Evolutionary conservation across 2,113 vertebrate genomes (phyloP).

Genomic region (Eonycteris spelaea): DNA sequence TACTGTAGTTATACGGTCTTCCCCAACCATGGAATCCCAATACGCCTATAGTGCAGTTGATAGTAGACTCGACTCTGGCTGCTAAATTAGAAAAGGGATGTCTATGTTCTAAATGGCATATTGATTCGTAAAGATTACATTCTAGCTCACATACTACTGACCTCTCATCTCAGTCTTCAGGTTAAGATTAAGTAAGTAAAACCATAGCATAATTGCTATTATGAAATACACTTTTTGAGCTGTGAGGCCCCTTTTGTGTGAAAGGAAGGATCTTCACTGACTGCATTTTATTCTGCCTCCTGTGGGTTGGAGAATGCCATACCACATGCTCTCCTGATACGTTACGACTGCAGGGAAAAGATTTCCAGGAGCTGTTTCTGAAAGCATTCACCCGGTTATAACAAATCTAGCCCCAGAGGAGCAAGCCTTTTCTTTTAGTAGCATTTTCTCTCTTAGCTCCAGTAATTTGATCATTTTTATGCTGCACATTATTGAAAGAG

Average conservation of each 20-base stretch:
- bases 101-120: background rate
- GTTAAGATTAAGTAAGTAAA: background rate
- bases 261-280: background rate
- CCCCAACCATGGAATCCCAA: background rate
- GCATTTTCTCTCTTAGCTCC: background rate
- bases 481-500: constrained; percentile 41
- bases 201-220: background rate
- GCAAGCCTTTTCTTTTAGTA: constrained; percentile 23
- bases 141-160: background rate
- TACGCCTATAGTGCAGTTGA: background rate
- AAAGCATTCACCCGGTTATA: constrained; percentile 45
- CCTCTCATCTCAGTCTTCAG: background rate
- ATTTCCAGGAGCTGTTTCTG: constrained; percentile 58
- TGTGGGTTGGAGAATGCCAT: background rate
- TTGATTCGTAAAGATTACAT: background rate
- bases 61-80: background rate
- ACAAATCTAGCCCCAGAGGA: constrained; percentile 30
- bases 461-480: constrained; percentile 44
- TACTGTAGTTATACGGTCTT: background rate
- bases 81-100: background rate
- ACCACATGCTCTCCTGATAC: background rate
- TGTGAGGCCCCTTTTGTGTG: background rate
- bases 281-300: background rate
- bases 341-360: background rate
- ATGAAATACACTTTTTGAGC: background rate